Conservation (phyloP, 2,797 vertebrate genomes). For the Cynopterus sphinx region DNA sequence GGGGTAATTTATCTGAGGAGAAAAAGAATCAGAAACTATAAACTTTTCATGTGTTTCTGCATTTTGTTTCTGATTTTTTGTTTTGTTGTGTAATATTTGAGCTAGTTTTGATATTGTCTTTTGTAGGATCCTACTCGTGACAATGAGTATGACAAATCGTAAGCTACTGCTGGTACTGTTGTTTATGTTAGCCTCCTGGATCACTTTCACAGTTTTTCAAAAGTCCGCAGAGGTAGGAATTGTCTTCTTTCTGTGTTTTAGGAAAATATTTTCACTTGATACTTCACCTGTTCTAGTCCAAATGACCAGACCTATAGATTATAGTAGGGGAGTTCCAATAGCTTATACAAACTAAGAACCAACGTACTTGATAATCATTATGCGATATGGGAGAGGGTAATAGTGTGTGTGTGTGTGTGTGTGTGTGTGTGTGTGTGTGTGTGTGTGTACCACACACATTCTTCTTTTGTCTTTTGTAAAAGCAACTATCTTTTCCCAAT, state of each 20-base stretch:
- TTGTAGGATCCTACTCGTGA: conserved; percentile 26
- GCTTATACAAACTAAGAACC: neutral
- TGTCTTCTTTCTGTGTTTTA: neutral
- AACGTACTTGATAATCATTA: neutral
- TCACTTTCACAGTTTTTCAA: conserved; percentile 22
- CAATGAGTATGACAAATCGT: neutral
- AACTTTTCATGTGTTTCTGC: neutral
- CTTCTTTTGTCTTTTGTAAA: neutral
- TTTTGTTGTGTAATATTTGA: neutral
- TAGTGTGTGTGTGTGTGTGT: neutral
- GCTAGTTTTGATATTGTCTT: neutral
- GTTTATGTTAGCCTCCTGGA: neutral
- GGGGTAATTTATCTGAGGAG: neutral
- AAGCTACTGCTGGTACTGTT: neutral
- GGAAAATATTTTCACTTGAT: neutral
- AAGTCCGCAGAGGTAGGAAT: conserved; percentile 44
- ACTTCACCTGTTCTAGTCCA: neutral
- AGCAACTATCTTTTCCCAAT: neutral
- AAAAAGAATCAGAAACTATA: neutral
- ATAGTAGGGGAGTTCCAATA: neutral
- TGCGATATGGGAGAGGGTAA: neutral
- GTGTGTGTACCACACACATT: neutral
- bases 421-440: neutral
- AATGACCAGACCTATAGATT: neutral
- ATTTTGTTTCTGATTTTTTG: neutral